Base-by-base conservation (phyloP, 2,797 vertebrate genomes). In the Hipposideros larvatus region DNA sequence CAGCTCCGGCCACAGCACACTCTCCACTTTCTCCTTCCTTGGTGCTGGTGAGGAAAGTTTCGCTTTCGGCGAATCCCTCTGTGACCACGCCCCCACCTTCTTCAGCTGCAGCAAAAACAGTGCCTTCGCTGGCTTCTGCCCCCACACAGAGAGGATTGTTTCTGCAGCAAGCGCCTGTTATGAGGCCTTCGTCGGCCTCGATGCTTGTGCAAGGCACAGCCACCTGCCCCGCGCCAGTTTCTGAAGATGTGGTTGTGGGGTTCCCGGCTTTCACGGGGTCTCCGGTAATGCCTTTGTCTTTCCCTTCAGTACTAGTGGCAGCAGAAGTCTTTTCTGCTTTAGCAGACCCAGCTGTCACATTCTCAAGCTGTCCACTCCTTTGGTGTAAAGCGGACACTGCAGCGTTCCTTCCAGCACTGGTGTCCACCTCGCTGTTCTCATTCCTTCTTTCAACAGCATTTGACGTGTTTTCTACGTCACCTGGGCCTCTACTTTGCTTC, bases 131-230 rank as follows among this genome's bases (percentile, higher is more conserved):
- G 82, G 90, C 43, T 89, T 96, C 97, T 34, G 94, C 86, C 93
- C 95, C 97, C 4, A 73, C 55, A 7, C 26, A 18, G 2, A 68
- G 63, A 43, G 96, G 87, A 2, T 48, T 79, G 31, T 9, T 94
- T 90, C 97, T 80, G 43, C 95, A 74, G 97, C 95, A 96, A 0
- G 53, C 0, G 0, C 88, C 98, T 0, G 89, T 43, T 15, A 88
- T 94, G 53, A 98, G 97, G 88, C 98, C 98, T 96, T 99, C 98
- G 2, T 99, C 98, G 4, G 98, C 98, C 94, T 99, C 99, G 68
- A 98, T 99, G 94, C 98, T 99, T 28, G 98, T 98, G 92, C 98
- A 99, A 22, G 98, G 98, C 48, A 98, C 73, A 0, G 93, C 34
- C 70, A 78, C 53, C 37, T 96, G 96, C 1, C 96, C 94, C 24